Conservation (phyloP, 1,140 invertebrate genomes). For the Oscheius sp. region DNA sequence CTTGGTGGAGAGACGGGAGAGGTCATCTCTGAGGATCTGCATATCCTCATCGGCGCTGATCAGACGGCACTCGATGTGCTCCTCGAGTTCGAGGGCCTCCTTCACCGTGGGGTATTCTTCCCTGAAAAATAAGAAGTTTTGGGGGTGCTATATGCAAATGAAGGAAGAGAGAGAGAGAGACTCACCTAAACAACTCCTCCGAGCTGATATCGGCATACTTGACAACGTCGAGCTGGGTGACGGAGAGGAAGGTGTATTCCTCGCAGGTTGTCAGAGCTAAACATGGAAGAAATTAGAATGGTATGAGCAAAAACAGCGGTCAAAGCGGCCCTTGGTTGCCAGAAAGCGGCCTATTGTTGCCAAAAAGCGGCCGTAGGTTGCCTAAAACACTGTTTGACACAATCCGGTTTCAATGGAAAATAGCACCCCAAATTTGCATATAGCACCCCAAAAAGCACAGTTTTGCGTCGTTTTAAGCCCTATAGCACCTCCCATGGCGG, state of each 20-base stretch:
- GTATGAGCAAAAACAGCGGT: neutral
- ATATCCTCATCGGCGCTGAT: neutral
- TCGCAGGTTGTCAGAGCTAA: neutral
- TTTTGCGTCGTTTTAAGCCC: too few species aligned
- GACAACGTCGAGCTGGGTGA: neutral
- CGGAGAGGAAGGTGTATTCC: neutral
- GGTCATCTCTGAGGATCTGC: neutral
- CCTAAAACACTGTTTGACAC: too few species aligned
- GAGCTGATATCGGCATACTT: conserved; percentile 6
- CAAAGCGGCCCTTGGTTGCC: too few species aligned
- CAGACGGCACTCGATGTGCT: neutral
- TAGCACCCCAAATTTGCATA: too few species aligned
- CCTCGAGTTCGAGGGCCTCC: neutral
- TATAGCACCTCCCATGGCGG: too few species aligned
- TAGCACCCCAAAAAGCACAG: too few species aligned
- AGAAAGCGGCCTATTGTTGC: too few species aligned
- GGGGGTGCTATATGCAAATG: too few species aligned
- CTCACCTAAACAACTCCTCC: neutral
- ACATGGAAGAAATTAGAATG: neutral
- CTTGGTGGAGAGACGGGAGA: neutral
- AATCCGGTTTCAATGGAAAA: too few species aligned
- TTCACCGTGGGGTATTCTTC: neutral
- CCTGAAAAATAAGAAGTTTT: neutral
- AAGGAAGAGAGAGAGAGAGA: neutral
- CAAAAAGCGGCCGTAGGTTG: too few species aligned